Evolutionary conservation across 1,140 invertebrate genomes (phyloP).

Genomic region (Cecropterus lyciades): DNA sequence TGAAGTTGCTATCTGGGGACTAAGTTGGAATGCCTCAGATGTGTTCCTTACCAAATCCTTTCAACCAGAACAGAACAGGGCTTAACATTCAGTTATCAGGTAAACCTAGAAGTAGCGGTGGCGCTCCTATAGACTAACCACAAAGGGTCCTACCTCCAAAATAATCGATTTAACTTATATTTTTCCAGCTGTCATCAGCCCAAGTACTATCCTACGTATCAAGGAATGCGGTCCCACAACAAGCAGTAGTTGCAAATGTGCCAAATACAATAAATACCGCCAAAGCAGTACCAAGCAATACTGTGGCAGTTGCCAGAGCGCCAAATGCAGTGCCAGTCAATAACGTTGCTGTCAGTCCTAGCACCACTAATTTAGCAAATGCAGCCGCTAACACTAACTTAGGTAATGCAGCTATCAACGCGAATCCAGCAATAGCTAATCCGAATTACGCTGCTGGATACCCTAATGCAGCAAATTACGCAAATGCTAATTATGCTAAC

Average conservation of each 20-base stretch:
- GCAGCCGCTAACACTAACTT: slow-evolving; percentile 33
- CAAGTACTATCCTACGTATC: slow-evolving; percentile 41
- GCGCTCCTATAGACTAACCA: no score
- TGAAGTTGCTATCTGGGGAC: no score
- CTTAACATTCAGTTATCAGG: no score
- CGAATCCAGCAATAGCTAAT: slow-evolving; percentile 27
- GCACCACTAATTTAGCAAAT: slow-evolving; percentile 24
- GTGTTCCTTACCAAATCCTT: no score
- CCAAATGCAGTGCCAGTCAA: slow-evolving; percentile 14
- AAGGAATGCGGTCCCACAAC: slow-evolving; percentile 22
- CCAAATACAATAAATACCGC: slow-evolving; percentile 1
- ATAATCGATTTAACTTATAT: slow-evolving; percentile 2
- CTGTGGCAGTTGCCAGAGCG: slow-evolving; percentile 7
- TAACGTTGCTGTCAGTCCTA: slow-evolving; percentile 15
- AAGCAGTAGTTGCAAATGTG: slow-evolving; percentile 5
- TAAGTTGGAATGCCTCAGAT: no score
- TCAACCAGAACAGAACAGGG: no score
- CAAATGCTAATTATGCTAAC: slow-evolving; percentile 22
- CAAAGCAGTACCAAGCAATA: slow-evolving; percentile 2
- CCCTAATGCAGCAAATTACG: slow-evolving; percentile 29
- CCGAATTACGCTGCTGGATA: slow-evolving; percentile 30
- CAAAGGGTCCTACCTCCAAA: no score
- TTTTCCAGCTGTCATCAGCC: slow-evolving; percentile 40
- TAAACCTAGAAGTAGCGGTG: no score
- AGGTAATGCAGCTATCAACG: slow-evolving; percentile 6